phyloP scores from a whole-genome alignment of 2,888 invertebrate species.

The Osedax frankpressi region DNA sequence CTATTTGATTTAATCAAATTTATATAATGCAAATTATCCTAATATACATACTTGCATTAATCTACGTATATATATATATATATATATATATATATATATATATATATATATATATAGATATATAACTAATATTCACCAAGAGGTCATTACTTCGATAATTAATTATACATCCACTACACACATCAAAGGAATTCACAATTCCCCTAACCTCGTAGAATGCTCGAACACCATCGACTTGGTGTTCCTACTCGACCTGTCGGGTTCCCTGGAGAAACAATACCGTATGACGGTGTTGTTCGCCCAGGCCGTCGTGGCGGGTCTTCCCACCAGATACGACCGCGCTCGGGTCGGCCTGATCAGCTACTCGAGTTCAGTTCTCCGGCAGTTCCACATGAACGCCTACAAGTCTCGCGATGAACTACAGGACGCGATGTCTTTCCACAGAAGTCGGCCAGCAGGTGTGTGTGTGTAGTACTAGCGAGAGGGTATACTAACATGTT shows the following conservation, averaged over 20 bases:
- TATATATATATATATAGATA: too few relatives aligned
- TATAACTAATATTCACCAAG: too few relatives aligned
- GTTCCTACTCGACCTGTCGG: conserved; percentile 28
- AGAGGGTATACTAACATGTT: too few relatives aligned
- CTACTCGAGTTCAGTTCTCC: conserved; percentile 22
- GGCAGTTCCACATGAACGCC: conserved; percentile 34
- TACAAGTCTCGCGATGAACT: conserved; percentile 27
- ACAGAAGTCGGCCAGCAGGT: conserved; percentile 9
- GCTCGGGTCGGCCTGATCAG: conserved; percentile 25
- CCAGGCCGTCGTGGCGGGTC: conserved; percentile 23
- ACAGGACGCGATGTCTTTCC: conserved; percentile 32
- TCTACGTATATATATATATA: not conserved
- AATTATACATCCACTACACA: not conserved
- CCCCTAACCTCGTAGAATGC: conserved; percentile 22
- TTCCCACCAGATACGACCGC: conserved; percentile 26
- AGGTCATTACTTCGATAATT: too few relatives aligned
- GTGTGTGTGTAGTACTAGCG: too few relatives aligned
- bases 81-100: too few relatives aligned
- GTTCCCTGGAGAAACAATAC: conserved; percentile 26
- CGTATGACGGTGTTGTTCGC: conserved; percentile 22
- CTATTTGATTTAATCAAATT: too few relatives aligned
- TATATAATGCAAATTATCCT: too few relatives aligned
- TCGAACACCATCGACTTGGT: conserved; percentile 26
- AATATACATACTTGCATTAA: too few relatives aligned
- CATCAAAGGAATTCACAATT: not conserved